These are phyloP conservation scores for Epizoanthus rinbou DNA, from an alignment of 92 coral and sea anemone genomes.

Conservation along the genomic window DNA sequence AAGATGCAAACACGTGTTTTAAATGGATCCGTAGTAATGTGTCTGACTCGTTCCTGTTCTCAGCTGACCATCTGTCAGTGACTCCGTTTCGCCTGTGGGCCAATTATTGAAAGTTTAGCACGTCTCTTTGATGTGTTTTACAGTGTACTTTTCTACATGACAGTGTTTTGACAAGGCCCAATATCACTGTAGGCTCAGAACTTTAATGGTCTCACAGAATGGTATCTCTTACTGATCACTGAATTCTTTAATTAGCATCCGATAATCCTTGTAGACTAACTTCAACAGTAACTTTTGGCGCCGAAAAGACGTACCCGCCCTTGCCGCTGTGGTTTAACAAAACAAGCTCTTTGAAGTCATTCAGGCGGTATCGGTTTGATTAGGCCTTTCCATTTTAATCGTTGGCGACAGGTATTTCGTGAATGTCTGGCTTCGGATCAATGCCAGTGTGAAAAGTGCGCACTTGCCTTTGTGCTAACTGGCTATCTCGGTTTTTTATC, in stretches of 20 bases:
- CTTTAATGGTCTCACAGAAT: constrained; percentile 25
- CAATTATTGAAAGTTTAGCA: neutral
- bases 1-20: constrained; percentile 47
- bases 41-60: neutral
- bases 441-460: constrained; percentile 18
- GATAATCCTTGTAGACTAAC: constrained; percentile 58
- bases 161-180: constrained; percentile 16
- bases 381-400: constrained; percentile 24
- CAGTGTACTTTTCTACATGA: neutral
- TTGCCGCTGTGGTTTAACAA: constrained; percentile 47
- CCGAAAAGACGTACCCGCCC: constrained; percentile 48
- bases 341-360: constrained; percentile 43
- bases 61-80: neutral
- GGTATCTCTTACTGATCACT: constrained; percentile 48
- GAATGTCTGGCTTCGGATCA: constrained; percentile 46
- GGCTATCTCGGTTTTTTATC: constrained; percentile 42
- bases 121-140: constrained; percentile 23
- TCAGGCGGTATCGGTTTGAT: constrained; percentile 42
- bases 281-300: constrained; percentile 59
- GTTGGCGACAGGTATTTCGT: constrained; percentile 39
- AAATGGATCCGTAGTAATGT: constrained; percentile 20
- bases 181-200: constrained; percentile 8
- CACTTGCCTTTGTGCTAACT: constrained; percentile 21
- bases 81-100: neutral
- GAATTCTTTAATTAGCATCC: constrained; percentile 56